Evolutionary conservation across 1,140 invertebrate genomes (phyloP).

Genomic region (Hetaerina americana): DNA sequence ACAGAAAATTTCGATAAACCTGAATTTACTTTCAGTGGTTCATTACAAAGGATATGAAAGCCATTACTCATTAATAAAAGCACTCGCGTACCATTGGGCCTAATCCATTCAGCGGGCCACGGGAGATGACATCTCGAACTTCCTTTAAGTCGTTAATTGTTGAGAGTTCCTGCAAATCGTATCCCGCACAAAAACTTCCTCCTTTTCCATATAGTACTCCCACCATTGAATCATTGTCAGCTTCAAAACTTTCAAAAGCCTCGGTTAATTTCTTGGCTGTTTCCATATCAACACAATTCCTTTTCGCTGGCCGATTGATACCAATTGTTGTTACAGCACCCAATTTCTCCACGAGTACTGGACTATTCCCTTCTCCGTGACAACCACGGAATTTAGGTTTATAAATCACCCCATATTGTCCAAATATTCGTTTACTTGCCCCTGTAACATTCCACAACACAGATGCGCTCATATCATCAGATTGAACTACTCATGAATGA

Average conservation of each 20-base stretch:
- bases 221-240: constrained; percentile 48
- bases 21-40: no score
- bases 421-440: no score
- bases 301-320: constrained; percentile 69
- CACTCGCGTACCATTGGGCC: constrained; percentile 27
- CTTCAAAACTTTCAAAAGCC: constrained; percentile 66
- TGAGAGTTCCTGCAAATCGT: constrained; percentile 41
- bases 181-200: constrained; percentile 83
- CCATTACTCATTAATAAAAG: no score
- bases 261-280: constrained; percentile 51
- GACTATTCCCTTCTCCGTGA: background rate
- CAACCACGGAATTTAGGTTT: background rate
- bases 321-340: constrained; percentile 58
- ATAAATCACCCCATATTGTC: no score
- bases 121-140: constrained; percentile 6
- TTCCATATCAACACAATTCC: constrained; percentile 62
- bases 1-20: no score
- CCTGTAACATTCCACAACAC: no score
- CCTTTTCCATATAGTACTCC: constrained; percentile 76
- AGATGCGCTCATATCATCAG: no score
- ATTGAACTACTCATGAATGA: no score
- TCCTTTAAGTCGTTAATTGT: background rate
- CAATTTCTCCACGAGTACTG: constrained; percentile 41
- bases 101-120: constrained; percentile 6
- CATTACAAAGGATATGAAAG: no score